Base-by-base conservation (phyloP, 1,140 invertebrate species). In the Listronotus bonariensis region DNA sequence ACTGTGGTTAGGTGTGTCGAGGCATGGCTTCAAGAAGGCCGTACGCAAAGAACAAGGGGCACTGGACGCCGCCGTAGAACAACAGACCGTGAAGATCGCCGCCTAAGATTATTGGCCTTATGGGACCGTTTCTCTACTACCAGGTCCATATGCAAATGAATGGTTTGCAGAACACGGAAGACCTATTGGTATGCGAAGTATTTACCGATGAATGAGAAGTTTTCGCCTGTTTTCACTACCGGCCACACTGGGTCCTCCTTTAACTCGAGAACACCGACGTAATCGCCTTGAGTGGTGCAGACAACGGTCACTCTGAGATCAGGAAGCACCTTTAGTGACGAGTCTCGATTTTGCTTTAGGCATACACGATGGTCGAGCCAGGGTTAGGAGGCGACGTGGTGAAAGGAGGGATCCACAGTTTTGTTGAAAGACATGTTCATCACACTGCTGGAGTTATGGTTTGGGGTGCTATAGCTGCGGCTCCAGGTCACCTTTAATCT, bases 291-390 rank as follows among this genome's bases (percentile, higher is more conserved):
- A 51, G n/a, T 68, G 40, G 65, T 41, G 26, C 17, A 54, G 54
- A 45, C 41, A 55, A 32, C 31, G 36, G 20, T 34, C n/a, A 40
- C 6, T 32, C 15, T 68, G 54, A 54, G 51, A 65, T 49, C 12
- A 36, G 15, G 45, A 70, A 57, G 70, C 15, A 36, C 68, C 40
- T 72, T 73, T 52, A 49, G 52, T 15, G 68, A 65, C 36, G 70
- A 73, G 41, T 67, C 70, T 4, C 52, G 65, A 49, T 67, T 70
- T 41, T 68, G 65, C n/a, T 58, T 41, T 69, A 36, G 41, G 43
- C 20, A 32, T 59, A 3, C 32, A 62, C 34, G 63, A 69, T 45
- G 55, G 58, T 34, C 63, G 70, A 15, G 26, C 34, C 41, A 59
- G 67, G 12, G 71, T 70, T 45, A 74, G 61, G 55, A 51, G 62